Conservation (phyloP, 2,888 invertebrate genomes). For the Cryptocephalus moraei region DNA sequence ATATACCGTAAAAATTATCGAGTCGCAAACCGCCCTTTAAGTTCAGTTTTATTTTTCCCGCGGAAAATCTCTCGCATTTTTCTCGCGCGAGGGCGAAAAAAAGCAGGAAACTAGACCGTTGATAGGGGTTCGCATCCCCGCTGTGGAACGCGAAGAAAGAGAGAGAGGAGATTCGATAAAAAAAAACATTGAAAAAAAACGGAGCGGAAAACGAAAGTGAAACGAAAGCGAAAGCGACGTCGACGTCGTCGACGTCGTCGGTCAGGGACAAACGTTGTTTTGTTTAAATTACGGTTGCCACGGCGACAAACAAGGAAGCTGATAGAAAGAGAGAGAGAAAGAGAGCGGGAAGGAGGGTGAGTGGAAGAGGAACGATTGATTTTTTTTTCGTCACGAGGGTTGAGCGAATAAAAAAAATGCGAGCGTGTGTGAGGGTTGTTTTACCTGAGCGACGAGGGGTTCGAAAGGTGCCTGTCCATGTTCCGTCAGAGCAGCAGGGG, state of each 20-base stretch:
- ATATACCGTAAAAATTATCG: no score
- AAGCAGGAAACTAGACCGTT: not conserved
- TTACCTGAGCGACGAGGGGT: not conserved
- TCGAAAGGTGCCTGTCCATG: not conserved
- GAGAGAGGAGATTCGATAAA: not conserved
- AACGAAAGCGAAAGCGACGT: constrained; percentile 1
- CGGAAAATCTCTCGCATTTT: no score
- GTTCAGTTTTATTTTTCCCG: no score
- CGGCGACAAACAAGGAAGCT: constrained; percentile 4
- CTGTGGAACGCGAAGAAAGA: not conserved
- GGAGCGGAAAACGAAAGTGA: constrained; percentile 1
- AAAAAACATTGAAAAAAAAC: not conserved
- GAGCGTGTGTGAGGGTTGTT: not conserved
- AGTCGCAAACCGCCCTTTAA: no score
- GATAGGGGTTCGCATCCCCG: not conserved
- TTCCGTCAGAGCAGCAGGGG: not conserved
- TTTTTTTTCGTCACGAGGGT: not conserved
- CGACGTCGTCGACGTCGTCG: not conserved
- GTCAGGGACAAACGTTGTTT: constrained; percentile 19
- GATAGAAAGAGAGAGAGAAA: no score
- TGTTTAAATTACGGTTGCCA: constrained; percentile 16
- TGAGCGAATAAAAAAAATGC: not conserved
- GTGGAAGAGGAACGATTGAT: no score
- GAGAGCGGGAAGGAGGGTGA: not conserved
- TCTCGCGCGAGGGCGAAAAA: not conserved